phyloP scores from a whole-genome alignment of 2,888 invertebrate species.

The Ophraella communa region DNA sequence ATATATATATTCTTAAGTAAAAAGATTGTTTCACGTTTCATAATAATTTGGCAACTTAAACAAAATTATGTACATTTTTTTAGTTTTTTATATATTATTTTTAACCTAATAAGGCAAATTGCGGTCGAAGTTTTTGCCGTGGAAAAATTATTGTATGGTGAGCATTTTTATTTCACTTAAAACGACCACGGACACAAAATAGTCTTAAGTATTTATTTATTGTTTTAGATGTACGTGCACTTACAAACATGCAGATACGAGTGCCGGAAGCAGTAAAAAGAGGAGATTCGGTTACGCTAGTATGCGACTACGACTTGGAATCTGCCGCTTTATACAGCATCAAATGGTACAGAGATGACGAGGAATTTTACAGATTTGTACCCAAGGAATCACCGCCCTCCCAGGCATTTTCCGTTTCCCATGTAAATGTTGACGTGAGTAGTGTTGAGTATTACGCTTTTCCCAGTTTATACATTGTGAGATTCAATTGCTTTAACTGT shows the following conservation, averaged over 20 bases:
- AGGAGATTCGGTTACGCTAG: conserved; percentile 61
- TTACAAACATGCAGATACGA: conserved; percentile 56
- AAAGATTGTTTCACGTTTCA: too few species aligned
- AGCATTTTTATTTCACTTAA: neutral
- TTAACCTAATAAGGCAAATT: too few species aligned
- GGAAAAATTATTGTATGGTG: too few species aligned
- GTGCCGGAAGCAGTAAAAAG: conserved; percentile 62
- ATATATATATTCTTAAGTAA: too few species aligned
- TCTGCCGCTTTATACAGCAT: conserved; percentile 63
- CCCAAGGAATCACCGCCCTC: conserved; percentile 65
- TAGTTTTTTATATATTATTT: too few species aligned
- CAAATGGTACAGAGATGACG: conserved; percentile 64
- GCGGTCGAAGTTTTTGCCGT: too few species aligned
- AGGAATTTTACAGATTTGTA: conserved; percentile 65
- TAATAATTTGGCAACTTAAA: too few species aligned
- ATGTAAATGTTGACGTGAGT: conserved; percentile 63
- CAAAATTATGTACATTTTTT: too few species aligned
- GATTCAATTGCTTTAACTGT: too few species aligned
- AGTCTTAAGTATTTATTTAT: conserved; percentile 32
- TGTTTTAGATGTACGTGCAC: conserved; percentile 54
- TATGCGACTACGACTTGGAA: conserved; percentile 64
- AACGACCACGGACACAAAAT: neutral
- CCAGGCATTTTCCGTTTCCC: conserved; percentile 61
- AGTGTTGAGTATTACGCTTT: neutral
- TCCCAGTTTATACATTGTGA: neutral